Percentiles rank a stretch among this genome's conserved stretches.
Evolutionary conservation across 2,113 vertebrate species (phyloP).

Genomic region (Psilopsiagon aurifrons): DNA sequence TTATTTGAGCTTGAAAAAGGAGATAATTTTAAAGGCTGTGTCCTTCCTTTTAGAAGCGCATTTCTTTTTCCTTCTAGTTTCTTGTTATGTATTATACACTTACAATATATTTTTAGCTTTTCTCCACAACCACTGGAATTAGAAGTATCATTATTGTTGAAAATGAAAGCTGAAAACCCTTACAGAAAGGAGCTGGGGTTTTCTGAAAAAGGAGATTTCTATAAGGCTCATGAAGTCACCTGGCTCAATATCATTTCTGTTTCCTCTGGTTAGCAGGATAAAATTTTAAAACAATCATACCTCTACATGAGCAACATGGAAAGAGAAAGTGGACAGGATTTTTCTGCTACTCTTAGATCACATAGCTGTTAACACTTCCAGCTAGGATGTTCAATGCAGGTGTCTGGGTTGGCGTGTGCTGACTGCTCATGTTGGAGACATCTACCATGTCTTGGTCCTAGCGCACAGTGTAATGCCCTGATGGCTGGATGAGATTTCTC

Average conservation of each 20-base stretch:
- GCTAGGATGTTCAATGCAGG: accelerated
- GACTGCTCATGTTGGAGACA: background rate
- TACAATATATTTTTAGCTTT: background rate
- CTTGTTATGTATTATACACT: background rate
- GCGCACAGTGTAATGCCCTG: background rate
- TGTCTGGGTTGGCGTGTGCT: background rate
- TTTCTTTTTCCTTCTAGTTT: background rate
- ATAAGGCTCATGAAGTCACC: accelerated
- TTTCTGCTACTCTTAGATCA: background rate
- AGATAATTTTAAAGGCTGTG: background rate
- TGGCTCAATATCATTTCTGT: background rate
- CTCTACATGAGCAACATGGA: background rate
- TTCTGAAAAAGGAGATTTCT: background rate
- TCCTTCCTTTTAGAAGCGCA: background rate
- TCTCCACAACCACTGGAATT: background rate
- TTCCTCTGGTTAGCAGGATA: background rate
- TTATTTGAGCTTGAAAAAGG: background rate
- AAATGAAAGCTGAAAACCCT: background rate
- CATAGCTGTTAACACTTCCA: background rate
- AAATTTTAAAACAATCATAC: background rate
- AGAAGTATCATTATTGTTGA: background rate
- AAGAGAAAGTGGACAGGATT: background rate
- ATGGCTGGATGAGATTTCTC: background rate
- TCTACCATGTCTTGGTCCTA: background rate
- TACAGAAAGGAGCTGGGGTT: background rate